Conservation (phyloP, 92 coral and sea anemone species). For the Heliopora coerulea region DNA sequence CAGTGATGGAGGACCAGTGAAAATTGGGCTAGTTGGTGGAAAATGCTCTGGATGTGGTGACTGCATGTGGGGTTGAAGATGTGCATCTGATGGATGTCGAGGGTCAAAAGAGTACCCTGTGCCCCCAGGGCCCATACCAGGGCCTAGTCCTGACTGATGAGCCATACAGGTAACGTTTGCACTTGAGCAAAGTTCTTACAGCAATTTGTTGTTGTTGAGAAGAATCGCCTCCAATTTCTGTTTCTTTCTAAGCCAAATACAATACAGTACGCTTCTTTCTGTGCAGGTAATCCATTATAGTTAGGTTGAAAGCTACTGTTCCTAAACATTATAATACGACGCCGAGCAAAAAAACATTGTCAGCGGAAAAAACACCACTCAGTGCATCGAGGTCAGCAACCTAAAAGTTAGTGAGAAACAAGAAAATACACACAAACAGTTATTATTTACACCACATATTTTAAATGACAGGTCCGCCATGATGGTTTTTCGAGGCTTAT, state of each 20-base stretch:
- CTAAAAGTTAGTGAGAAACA: slow-evolving; percentile 30
- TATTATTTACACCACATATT: slow-evolving; percentile 49
- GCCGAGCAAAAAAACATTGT: not conserved
- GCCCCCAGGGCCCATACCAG: slow-evolving; percentile 38
- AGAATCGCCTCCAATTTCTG: not conserved
- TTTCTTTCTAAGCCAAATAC: not conserved
- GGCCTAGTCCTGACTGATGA: slow-evolving; percentile 34
- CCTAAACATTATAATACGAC: slow-evolving; percentile 33
- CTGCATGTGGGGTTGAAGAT: slow-evolving; percentile 72
- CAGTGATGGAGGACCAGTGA: slow-evolving; percentile 77
- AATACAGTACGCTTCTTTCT: not conserved
- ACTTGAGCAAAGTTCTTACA: not conserved
- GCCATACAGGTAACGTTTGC: slow-evolving; percentile 4
- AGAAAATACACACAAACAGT: slow-evolving; percentile 44
- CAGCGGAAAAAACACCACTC: not conserved
- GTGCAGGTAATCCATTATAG: slow-evolving; percentile 47
- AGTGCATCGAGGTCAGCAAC: not conserved
- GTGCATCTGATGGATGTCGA: slow-evolving; percentile 73
- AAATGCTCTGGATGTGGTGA: slow-evolving; percentile 74
- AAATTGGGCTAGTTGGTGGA: slow-evolving; percentile 79
- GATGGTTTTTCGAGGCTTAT: slow-evolving; percentile 62
- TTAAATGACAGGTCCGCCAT: slow-evolving; percentile 99
- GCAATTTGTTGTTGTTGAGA: not conserved
- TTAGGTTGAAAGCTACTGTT: slow-evolving; percentile 57
- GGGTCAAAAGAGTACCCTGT: slow-evolving; percentile 72